phyloP scores from a whole-genome alignment of 2,888 invertebrate genomes.

The Callinectes sapidus region DNA sequence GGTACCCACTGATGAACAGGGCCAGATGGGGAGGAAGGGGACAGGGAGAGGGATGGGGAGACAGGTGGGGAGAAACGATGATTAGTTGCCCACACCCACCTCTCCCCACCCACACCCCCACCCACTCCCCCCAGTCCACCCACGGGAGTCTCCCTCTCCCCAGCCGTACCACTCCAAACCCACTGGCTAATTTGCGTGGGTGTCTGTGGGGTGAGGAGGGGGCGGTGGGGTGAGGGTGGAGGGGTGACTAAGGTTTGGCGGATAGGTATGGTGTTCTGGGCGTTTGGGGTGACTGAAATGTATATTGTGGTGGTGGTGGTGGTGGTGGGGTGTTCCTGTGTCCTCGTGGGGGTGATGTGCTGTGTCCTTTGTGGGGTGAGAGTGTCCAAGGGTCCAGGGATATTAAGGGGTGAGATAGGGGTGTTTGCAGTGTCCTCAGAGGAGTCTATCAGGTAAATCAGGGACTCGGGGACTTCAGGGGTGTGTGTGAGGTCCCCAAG shows the following conservation, averaged over 20 bases:
- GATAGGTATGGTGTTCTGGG: neutral
- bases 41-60: neutral
- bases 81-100: neutral
- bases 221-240: neutral
- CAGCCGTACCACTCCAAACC: neutral
- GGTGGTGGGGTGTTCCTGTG: neutral
- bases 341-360: neutral
- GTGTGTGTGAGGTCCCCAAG: neutral
- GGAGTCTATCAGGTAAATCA: neutral
- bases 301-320: neutral
- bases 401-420: neutral
- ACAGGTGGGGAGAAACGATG: neutral
- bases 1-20: neutral
- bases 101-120: neutral
- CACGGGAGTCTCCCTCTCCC: neutral
- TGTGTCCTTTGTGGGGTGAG: neutral
- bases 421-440: neutral
- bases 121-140: neutral
- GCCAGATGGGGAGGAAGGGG: neutral
- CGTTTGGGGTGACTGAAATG: neutral
- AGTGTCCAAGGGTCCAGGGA: neutral
- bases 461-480: neutral
- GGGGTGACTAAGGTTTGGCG: neutral
- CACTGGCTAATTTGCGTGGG: neutral
- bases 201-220: neutral